These are phyloP conservation scores for Anas capensis DNA, from an alignment of 2,797 vertebrate species.

Conservation along the genomic window DNA sequence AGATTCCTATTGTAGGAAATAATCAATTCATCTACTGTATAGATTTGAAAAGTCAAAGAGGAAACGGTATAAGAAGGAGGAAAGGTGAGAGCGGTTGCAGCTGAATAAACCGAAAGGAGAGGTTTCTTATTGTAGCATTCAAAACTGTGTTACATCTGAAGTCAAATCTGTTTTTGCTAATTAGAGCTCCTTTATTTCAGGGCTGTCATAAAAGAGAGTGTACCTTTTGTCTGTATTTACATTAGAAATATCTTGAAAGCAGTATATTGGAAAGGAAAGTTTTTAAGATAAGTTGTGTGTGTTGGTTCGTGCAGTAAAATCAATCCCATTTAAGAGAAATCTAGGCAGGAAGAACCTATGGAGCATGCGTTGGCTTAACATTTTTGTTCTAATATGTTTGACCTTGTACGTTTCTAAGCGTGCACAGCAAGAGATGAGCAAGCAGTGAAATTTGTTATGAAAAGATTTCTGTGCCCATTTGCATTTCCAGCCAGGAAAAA, in stretches of 20 bases:
- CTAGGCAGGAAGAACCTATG: background rate
- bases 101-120: slow-evolving; percentile 10
- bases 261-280: background rate
- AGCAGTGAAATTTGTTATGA: slow-evolving; percentile 35
- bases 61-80: background rate
- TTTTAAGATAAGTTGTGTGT: background rate
- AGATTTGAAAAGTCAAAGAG: slow-evolving; percentile 47
- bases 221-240: slow-evolving; percentile 62
- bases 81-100: background rate
- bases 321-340: slow-evolving; percentile 12
- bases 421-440: background rate
- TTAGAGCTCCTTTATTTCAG: slow-evolving; percentile 69
- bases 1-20: slow-evolving; percentile 57
- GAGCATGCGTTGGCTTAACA: background rate
- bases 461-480: slow-evolving; percentile 49
- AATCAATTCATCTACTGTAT: background rate
- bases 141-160: background rate
- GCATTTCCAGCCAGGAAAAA: slow-evolving; percentile 43
- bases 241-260: slow-evolving; percentile 53
- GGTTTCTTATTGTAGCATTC: background rate
- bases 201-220: slow-evolving; percentile 43
- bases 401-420: background rate
- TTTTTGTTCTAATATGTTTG: slow-evolving; percentile 34
- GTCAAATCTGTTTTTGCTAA: slow-evolving; percentile 51
- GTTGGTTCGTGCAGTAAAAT: background rate